Base-by-base conservation (phyloP, 2,113 vertebrate species). In the Syrmaticus mikado region DNA sequence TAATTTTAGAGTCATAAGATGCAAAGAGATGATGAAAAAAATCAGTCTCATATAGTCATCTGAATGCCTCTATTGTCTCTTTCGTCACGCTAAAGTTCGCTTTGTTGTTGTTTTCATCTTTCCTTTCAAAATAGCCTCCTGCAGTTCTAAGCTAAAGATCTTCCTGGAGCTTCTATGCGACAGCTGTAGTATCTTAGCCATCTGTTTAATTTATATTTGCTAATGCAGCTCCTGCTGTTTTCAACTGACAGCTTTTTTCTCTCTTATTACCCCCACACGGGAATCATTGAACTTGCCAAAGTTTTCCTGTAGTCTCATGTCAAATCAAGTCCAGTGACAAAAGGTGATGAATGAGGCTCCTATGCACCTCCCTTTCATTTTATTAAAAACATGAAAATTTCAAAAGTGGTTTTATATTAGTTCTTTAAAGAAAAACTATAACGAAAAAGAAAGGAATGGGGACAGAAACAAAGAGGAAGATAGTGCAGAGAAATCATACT, bases 131-230 rank as follows among this genome's bases (percentile, higher is more conserved):
- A 94, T 1, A 94, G 68, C 62, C 72, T 97, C 94, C 93, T 93
- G 89, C 73, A 95, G 94, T 70, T 94, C 85, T 40, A 80, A 94
- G 85, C 95, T 94, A 91, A 94, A 94, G 84, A 81, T 93, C 87
- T 94, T 97, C 82, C 89, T 92, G 82, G 38, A 95, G 85, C 70
- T 94, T 90, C 94, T 88, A 78, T 81, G 87, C 8, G 76, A 97
- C 96, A 96, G 95, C 95, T 96, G 93, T 91, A 94, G 91, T 91
- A 96, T 94, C 96, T 96, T 89, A 90, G 91, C 96, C 96, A 97
- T 97, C 95, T 97, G 96, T 96, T 95, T 97, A 94, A 95, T 97
- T 96, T 96, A 90, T 96, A 97, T 96, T 94, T 95, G 96, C 91
- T 97, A 97, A 97, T 97, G 90, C 91, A 93, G 87, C 80, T 92